Percentiles rank a stretch among this genome's conserved stretches.
Evolutionary conservation across 2,113 vertebrate species (phyloP).

Genomic region (Caranx melampygus): DNA sequence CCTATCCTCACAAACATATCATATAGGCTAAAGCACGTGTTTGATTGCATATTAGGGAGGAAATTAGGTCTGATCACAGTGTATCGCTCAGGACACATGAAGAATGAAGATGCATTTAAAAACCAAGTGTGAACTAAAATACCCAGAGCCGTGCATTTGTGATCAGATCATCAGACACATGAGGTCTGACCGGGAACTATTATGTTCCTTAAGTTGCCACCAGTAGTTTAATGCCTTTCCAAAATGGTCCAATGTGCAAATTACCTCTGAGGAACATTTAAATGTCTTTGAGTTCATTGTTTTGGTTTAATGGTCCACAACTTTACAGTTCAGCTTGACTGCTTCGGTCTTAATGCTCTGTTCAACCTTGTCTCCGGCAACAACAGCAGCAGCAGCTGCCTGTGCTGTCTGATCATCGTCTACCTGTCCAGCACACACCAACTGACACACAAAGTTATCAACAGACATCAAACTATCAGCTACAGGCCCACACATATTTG

Average conservation of each 20-base stretch:
- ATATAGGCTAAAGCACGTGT: too few species aligned
- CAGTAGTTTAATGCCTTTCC: neutral
- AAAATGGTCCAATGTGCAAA: neutral
- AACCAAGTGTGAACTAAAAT: too few species aligned
- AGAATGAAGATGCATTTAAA: too few species aligned
- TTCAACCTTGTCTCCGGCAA: neutral
- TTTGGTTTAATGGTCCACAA: constrained; percentile 1
- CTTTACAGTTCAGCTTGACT: constrained; percentile 15
- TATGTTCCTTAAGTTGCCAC: neutral
- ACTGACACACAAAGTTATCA: neutral
- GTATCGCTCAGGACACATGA: too few species aligned
- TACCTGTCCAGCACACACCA: neutral
- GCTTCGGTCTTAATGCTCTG: constrained; percentile 1
- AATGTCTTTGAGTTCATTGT: neutral
- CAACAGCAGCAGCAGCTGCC: neutral
- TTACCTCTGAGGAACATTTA: constrained; percentile 3
- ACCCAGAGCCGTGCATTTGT: too few species aligned
- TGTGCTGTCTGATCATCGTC: neutral
- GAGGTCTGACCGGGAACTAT: too few species aligned
- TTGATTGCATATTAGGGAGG: too few species aligned
- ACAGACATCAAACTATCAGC: neutral
- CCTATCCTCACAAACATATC: too few species aligned
- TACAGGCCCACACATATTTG: neutral
- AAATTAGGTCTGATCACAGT: too few species aligned
- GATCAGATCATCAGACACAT: too few species aligned